Percentiles rank a stretch among this genome's conserved stretches.
These are phyloP conservation scores for Laspeyria flexula DNA, from an alignment of 2,888 invertebrate species.

Conservation along the genomic window DNA sequence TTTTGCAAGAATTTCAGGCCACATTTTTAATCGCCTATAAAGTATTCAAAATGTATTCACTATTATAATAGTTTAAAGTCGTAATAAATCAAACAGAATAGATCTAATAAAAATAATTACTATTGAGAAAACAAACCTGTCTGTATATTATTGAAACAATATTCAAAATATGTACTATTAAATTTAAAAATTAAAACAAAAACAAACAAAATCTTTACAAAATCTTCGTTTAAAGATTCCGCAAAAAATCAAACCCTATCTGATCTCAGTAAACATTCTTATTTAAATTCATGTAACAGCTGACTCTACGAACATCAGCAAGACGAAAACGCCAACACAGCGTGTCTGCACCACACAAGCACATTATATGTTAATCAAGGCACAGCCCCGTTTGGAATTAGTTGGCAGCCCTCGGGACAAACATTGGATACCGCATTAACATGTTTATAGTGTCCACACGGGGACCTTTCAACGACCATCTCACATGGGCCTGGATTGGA, in stretches of 20 bases:
- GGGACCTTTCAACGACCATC: constrained; percentile 35
- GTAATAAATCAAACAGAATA: too few species aligned
- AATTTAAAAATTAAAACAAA: too few species aligned
- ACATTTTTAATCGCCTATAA: too few species aligned
- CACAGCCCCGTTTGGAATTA: constrained; percentile 41
- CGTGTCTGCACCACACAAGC: constrained; percentile 30
- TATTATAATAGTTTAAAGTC: too few species aligned
- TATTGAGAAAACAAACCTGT: too few species aligned
- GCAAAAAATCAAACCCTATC: background rate
- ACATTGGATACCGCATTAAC: constrained; percentile 47
- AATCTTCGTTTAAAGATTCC: too few species aligned
- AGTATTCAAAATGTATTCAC: too few species aligned
- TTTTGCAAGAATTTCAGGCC: too few species aligned
- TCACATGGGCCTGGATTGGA: constrained; percentile 28
- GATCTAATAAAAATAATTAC: too few species aligned
- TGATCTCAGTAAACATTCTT: constrained; percentile 22
- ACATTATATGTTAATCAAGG: constrained; percentile 51
- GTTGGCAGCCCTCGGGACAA: constrained; percentile 38
- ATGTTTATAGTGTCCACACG: constrained; percentile 43
- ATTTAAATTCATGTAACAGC: constrained; percentile 32
- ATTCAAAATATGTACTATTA: too few species aligned
- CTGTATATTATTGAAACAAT: too few species aligned
- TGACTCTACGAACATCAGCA: constrained; percentile 21
- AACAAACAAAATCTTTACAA: too few species aligned
- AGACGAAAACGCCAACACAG: constrained; percentile 23